phyloP scores from a whole-genome alignment of 2,797 vertebrate species.

The Urocyon cinereoargenteus region DNA sequence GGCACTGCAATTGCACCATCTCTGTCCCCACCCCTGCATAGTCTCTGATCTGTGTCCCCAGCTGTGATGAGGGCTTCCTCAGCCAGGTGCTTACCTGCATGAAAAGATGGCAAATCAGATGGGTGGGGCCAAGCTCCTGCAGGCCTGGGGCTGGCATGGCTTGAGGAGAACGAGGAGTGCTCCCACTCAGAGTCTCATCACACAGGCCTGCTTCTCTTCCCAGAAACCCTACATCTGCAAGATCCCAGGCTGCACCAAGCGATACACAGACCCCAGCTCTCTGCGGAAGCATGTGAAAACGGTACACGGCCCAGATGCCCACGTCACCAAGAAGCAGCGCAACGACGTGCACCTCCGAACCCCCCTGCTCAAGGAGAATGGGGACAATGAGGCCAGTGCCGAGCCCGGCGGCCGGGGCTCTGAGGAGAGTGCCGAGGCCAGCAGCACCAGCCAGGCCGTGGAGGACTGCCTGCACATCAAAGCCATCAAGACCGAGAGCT shows the following conservation, averaged over 20 bases:
- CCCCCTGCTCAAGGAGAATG: slow-evolving; percentile 92
- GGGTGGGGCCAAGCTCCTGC: neutral
- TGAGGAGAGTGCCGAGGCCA: slow-evolving; percentile 91
- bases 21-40: neutral
- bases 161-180: neutral
- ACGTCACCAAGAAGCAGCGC: slow-evolving; percentile 98
- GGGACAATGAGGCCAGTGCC: slow-evolving; percentile 92
- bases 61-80: neutral
- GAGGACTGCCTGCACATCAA: slow-evolving; percentile 94
- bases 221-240: slow-evolving; percentile 99
- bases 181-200: neutral
- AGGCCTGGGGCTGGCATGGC: neutral
- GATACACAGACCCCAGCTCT: slow-evolving; percentile 99
- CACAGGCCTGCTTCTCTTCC: neutral
- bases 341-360: slow-evolving; percentile 91
- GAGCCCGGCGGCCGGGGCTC: slow-evolving; percentile 88
- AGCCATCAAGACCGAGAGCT: slow-evolving; percentile 97
- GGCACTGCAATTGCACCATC: neutral
- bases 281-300: slow-evolving; percentile 99
- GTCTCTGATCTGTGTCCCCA: neutral
- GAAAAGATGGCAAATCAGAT: neutral
- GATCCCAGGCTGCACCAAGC: slow-evolving; percentile 97
- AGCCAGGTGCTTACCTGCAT: neutral
- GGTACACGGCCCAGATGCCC: slow-evolving; percentile 98
- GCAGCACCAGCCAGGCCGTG: slow-evolving; percentile 90